Base-by-base conservation (phyloP, 2,888 invertebrate genomes). In the Sicus ferrugineus region DNA sequence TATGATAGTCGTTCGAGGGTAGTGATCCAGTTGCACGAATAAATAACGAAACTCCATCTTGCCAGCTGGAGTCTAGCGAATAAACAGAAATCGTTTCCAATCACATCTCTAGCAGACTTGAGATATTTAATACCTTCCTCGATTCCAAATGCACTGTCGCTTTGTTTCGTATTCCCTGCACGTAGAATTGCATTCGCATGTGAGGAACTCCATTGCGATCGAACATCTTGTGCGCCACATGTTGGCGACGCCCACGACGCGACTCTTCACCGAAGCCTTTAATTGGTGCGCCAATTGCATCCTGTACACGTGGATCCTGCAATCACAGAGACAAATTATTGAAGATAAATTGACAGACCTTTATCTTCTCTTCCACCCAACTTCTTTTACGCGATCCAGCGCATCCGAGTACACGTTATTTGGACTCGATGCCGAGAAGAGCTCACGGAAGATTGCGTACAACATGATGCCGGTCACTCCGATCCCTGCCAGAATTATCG, bases 211-310 rank as follows among this genome's bases (percentile, higher is more conserved):
- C 95, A 81, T 94, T 90, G 73, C 91, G 90, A 73, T 90, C 87
- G 84, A 92, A 96, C 52, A 89, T 87, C 58, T 89, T 86, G 86
- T 96, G 94, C 74, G 93, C 92, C 52, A 95, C 93, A 87, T 95
- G 95, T 73, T 93, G 90, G 54, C 95, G 88, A 72, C 96, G 87
- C 50, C 97, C 91, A 75, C 96, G 87, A 23, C 93, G 88, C 0
- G 92, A 92, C 82, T 94, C 93, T 84, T 96, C 96, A 0, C 97
- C 97, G 84, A 90, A 94, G 1, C 93, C 94, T 83, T 92, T 95
- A 38, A 97, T 93, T 6, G 96, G 96, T 72, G 90, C 87, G n/a
- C 97, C 97, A 67, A 97, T 86, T n/a, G 91, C 89, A 85, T 95
- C 93, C 78, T 90, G 89, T 1, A 97, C 89, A 79, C 91, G 88